Evolutionary conservation across 2,797 vertebrate genomes (phyloP), one percentile per base, ranked within the genome.

Genomic region (Phoebastria nigripes): DNA sequence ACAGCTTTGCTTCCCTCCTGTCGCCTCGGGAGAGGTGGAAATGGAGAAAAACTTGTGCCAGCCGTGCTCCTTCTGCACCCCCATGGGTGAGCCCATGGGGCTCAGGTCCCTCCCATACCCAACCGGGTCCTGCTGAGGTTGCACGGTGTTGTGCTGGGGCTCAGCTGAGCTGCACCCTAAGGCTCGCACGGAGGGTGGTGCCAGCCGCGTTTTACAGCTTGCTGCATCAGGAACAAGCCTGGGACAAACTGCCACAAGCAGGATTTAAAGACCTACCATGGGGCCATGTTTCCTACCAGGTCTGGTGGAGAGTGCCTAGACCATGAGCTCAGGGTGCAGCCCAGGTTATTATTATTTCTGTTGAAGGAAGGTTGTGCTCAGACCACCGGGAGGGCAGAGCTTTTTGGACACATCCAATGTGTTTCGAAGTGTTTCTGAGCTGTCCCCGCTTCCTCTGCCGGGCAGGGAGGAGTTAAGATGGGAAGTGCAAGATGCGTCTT

Each of bases 391-490:
- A 83, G 8, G 33, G 51, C 33, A 55, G 14, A n/a, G 59, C 35
- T n/a, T 66, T 87, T 65, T 8, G 41, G 55, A 67, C 0, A 1
- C 1, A 1, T 18, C 54, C 5, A 8, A 63, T 9, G 37, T 2
- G 2, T 22, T 56, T 42, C 2, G 5, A 59, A 80, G 49, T 3
- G 2, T 31, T 93, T 83, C 78, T 74, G 58, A 74, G 73, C 78
- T 16, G 11, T 35, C 66, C 39, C 20, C 8, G 19, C 80, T 93
- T 62, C 39, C 59, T 69, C 49, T 29, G 67, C 81, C 4, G 9
- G 91, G 89, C 84, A 94, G 85, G 91, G 63, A 96, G 85, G 94
- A 87, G 84, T 95, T 93, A 95, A 95, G 84, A 42, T 18, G 70
- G 84, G 74, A 84, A 92, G 67, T 29, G 39, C 62, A 69, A 33